Base-by-base conservation (phyloP, 1,140 invertebrate species). In the Zophobas atratus region DNA sequence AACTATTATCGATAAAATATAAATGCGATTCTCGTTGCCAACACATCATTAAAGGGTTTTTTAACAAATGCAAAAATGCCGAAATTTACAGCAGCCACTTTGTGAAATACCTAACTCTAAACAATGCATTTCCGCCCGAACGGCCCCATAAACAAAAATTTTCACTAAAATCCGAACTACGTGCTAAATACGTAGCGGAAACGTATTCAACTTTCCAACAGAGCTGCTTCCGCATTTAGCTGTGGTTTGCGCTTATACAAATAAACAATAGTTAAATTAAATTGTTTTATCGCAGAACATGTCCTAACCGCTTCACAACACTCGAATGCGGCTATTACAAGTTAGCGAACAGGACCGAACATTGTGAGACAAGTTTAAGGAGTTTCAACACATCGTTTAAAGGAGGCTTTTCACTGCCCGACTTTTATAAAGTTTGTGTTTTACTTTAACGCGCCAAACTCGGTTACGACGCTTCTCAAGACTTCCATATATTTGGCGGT, bases 361-460 rank as follows among this genome's bases (percentile, higher is more conserved):
- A 3, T 1, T 41, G 39, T 67, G 39, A 38, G 6, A 67, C 33
- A 67, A 67, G 0, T 67, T 67, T 41, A 46, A 41, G 60, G 39
- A 67, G 60, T 67, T 67, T 34, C 33, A 32, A 33, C 38, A 41
- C 20, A 67, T 67, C 60, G 41, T 67, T 67, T 67, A 67, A 43
- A 67, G 39, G n/a, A 67, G 56, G 56, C 56, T 60, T 43, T 67
- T 67, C 8, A 36, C 6, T 67, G 60, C 43, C 33, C 38, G 41
- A 67, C n/a, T 67, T 67, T 67, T 39, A 67, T 67, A 41, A 67
- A 63, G 43, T 2, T 67, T 67, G 20, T 67, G 6, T 46, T 39
- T 43, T 67, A 33, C 43, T 67, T 67, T 36, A 43, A 67, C 8
- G 20, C 33, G 20, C 8, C 6, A 41, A 41, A 38, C 39, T 39